Conservation (phyloP, 2,113 vertebrate genomes). For the Cavia aperea region DNA sequence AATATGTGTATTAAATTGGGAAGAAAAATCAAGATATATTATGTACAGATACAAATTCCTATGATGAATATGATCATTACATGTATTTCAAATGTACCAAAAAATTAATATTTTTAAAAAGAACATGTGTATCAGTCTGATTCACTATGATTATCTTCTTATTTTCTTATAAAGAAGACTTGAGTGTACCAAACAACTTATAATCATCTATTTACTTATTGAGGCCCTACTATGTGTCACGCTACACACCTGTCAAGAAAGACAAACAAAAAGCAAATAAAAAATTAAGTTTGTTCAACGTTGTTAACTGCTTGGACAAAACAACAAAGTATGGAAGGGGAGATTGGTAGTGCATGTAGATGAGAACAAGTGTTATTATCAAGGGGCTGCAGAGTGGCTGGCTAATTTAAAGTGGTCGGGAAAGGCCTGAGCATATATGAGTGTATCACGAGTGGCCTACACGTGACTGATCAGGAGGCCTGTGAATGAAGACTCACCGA, state of each 20-base stretch:
- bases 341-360: background rate
- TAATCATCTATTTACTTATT: background rate
- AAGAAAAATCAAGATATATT: background rate
- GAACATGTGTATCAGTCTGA: background rate
- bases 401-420: background rate
- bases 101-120: background rate
- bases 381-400: background rate
- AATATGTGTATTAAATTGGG: background rate
- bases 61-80: background rate
- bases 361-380: background rate
- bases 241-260: background rate
- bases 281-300: background rate
- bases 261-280: background rate
- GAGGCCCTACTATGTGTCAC: background rate
- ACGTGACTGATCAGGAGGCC: background rate
- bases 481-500: background rate
- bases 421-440: background rate
- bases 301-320: background rate
- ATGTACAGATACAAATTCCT: background rate
- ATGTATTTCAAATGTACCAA: background rate
- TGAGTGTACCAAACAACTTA: background rate
- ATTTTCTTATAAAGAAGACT: background rate
- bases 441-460: accelerated
- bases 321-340: background rate
- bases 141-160: background rate